These are phyloP conservation scores for Rhingia rostrata DNA, from an alignment of 2,888 invertebrate species.

Conservation along the genomic window DNA sequence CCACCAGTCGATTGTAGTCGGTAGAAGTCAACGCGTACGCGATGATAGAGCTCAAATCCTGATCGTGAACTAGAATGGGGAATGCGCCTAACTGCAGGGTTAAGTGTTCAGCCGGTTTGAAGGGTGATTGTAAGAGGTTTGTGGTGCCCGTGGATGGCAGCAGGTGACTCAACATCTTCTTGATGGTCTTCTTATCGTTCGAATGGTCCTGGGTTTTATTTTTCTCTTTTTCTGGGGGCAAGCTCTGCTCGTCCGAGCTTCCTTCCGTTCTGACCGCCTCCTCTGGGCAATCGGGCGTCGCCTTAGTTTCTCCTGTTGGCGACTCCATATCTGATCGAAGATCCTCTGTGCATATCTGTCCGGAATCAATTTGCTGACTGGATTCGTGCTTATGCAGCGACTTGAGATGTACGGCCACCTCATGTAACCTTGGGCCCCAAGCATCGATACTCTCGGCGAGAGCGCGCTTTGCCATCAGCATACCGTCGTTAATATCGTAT, in stretches of 20 bases:
- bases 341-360: conserved; percentile 82
- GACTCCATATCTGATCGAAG: conserved; percentile 83
- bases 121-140: conserved; percentile 85
- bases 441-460: conserved; percentile 88
- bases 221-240: conserved; percentile 54
- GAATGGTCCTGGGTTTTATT: conserved; percentile 58
- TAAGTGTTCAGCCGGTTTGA: conserved; percentile 88
- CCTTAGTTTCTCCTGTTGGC: conserved; percentile 64
- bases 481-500: conserved; percentile 85
- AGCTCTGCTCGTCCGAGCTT: conserved; percentile 68
- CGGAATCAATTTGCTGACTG: conserved; percentile 78
- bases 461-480: conserved; percentile 86
- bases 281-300: conserved; percentile 38
- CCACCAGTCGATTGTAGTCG: conserved; percentile 88
- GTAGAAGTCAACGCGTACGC: conserved; percentile 90
- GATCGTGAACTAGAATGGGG: conserved; percentile 90
- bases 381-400: conserved; percentile 77
- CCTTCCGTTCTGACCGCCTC: conserved; percentile 49
- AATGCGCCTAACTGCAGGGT: conserved; percentile 86
- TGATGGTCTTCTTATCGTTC: conserved; percentile 86
- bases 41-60: conserved; percentile 92
- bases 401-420: conserved; percentile 80
- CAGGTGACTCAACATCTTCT: conserved; percentile 88
- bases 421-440: conserved; percentile 87
- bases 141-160: conserved; percentile 84